phyloP scores from a whole-genome alignment of 30 jellyfish, hydroid and myxozoan genomes.

The Hydra vulgaris region DNA sequence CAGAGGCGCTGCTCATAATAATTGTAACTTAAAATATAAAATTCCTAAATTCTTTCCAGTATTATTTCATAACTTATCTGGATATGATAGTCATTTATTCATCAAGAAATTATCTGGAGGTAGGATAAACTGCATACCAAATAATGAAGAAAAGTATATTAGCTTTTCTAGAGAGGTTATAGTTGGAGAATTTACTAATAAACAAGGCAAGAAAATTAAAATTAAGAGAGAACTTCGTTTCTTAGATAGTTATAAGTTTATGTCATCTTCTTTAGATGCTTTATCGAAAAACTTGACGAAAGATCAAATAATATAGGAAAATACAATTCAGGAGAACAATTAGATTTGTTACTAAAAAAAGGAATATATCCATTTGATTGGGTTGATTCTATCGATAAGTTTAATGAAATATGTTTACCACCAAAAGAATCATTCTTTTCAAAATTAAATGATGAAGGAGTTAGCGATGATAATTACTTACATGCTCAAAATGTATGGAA shows the following conservation, averaged over 20 bases:
- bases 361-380: not conserved
- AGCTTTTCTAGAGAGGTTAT: not conserved
- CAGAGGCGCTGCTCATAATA: conserved; percentile 48
- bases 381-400: not conserved
- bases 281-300: not conserved
- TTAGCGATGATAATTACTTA: not conserved
- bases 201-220: not conserved
- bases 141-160: conserved; percentile 1
- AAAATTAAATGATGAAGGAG: not conserved
- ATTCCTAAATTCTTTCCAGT: conserved; percentile 21
- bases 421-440: not conserved
- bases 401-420: not conserved
- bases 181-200: not conserved
- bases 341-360: not conserved
- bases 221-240: not conserved
- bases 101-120: conserved; percentile 9
- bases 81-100: conserved; percentile 44
- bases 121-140: not conserved
- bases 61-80: conserved; percentile 30
- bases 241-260: not conserved
- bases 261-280: not conserved
- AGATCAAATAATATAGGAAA: not conserved
- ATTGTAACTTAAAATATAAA: conserved; percentile 27
- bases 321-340: not conserved
- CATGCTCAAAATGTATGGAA: not conserved